Evolutionary conservation across 2,797 vertebrate species (phyloP), one percentile per base, ranked within the genome.

Genomic region (Melanotaenia maccullochi): DNA sequence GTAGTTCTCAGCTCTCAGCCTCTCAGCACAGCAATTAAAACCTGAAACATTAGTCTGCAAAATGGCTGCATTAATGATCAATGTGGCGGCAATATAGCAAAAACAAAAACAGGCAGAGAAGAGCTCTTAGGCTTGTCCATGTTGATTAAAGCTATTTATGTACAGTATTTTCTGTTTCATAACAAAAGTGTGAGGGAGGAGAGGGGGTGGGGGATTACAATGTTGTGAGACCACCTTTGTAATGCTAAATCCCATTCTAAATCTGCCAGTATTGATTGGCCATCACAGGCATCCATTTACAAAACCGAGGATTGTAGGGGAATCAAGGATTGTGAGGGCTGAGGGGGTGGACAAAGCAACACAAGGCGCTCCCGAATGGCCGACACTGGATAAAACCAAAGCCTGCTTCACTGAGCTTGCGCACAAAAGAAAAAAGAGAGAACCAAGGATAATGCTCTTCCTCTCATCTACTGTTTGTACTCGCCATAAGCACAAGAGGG

Each of bases 221-320:
- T 89, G 86, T 83, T 80, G 72, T 72, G 80, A 87, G 91, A 86
- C 86, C 86, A 93, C 91, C 91, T 93, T 92, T 93, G 89, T 90
- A 87, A 90, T 87, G 83, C 83, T 75, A 92, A 94, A 93, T 91
- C 91, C 88, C 78, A 77, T 83, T 88, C 73, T 75, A 94, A 95
- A 94, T 94, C 92, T 92, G 68, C 76, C 81, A 75, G 73, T 92
- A 94, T 93, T 92, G 93, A 95, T 94, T 84, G 83, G 81, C 84
- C 87, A 90, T 93, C 92, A 88, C 85, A 92, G 70, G 84, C 85
- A 75, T 64, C 79, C 79, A 64, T 75, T 91, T 90, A 83, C 81
- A 87, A 89, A 90, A 86, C 75, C 76, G 66, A 78, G 85, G 80
- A 87, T 82, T 88, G 76, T 64, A 60, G 60, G 68, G 54, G 75